Conservation (phyloP, 2,797 vertebrate species). For the Oreonectes daqikongensis region DNA sequence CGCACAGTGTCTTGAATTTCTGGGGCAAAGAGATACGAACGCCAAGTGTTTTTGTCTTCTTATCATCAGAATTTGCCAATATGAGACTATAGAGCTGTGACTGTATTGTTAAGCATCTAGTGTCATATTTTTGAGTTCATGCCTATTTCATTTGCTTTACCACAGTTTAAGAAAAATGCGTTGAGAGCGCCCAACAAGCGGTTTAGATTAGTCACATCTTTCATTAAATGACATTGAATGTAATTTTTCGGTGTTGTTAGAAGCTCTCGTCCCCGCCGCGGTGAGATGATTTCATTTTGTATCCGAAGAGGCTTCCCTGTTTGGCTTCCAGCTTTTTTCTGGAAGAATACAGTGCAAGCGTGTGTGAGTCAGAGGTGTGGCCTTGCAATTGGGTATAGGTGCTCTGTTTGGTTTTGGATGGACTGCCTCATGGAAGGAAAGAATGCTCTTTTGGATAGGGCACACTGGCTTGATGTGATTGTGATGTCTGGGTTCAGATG, state of each 20-base stretch:
- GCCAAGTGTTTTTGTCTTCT: slow-evolving; percentile 18
- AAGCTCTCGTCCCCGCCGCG: slow-evolving; percentile 7
- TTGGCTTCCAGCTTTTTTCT: slow-evolving; percentile 2
- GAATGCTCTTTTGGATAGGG: slow-evolving; percentile 62
- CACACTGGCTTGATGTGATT: slow-evolving; percentile 57
- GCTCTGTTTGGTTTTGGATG: slow-evolving; percentile 57
- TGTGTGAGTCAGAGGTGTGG: slow-evolving; percentile 48
- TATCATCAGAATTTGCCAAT: neutral
- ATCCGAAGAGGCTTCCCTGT: slow-evolving; percentile 27
- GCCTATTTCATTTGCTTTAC: slow-evolving; percentile 11
- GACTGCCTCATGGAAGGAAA: slow-evolving; percentile 59
- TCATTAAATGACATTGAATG: slow-evolving; percentile 23
- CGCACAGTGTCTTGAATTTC: slow-evolving; percentile 36
- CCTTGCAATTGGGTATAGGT: slow-evolving; percentile 51
- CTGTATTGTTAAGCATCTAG: neutral
- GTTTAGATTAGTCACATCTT: slow-evolving; percentile 30
- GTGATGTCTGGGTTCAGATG: slow-evolving; percentile 63
- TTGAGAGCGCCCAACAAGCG: neutral
- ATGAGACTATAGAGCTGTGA: neutral
- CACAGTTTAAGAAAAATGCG: slow-evolving; percentile 19
- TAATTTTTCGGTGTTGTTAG: slow-evolving; percentile 17
- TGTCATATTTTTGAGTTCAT: neutral
- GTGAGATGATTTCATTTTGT: slow-evolving; percentile 24
- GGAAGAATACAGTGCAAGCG: slow-evolving; percentile 20
- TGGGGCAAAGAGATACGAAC: slow-evolving; percentile 29